Evolutionary conservation across 2,888 invertebrate genomes (phyloP).

Genomic region (Mesorhabditis sp.): DNA sequence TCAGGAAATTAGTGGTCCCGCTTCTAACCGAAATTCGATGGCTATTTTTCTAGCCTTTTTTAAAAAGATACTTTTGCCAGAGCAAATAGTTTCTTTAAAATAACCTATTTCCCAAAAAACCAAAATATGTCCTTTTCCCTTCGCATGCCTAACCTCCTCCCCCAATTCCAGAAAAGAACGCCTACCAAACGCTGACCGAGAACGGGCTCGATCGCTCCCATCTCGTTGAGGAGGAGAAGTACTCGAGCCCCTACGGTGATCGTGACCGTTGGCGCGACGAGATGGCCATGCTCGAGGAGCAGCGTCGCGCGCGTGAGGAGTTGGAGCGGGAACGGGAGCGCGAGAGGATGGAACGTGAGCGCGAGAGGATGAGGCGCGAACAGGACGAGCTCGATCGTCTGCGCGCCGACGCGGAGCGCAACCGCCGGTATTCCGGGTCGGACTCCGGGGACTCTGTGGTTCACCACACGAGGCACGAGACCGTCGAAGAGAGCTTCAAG

Average conservation of each 20-base stretch:
- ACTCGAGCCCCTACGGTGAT: slow-evolving; percentile 36
- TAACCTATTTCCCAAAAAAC: too few relatives aligned
- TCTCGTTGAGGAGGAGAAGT: slow-evolving; percentile 26
- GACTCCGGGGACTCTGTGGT: slow-evolving; percentile 30
- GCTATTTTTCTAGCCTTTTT: background rate
- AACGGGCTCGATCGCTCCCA: slow-evolving; percentile 19
- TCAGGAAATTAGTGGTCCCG: background rate
- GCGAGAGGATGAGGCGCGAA: slow-evolving; percentile 8
- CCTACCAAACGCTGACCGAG: slow-evolving; percentile 3
- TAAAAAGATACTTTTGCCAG: too few relatives aligned
- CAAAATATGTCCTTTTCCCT: background rate
- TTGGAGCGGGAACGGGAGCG: slow-evolving; percentile 12
- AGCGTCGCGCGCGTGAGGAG: slow-evolving; percentile 14
- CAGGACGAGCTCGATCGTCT: background rate
- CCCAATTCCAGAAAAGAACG: background rate
- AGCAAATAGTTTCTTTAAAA: too few relatives aligned
- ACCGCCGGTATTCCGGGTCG: slow-evolving; percentile 9
- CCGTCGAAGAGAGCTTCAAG: slow-evolving; percentile 52
- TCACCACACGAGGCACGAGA: slow-evolving; percentile 48
- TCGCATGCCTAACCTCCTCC: background rate
- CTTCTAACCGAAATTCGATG: background rate
- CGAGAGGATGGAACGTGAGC: slow-evolving; percentile 7
- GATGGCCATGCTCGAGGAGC: slow-evolving; percentile 12
- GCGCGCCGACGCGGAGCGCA: slow-evolving; percentile 4
- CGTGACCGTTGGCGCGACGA: slow-evolving; percentile 23